These are phyloP conservation scores for Nephrotoma flavescens DNA, from an alignment of 2,888 invertebrate genomes.

Conservation along the genomic window DNA sequence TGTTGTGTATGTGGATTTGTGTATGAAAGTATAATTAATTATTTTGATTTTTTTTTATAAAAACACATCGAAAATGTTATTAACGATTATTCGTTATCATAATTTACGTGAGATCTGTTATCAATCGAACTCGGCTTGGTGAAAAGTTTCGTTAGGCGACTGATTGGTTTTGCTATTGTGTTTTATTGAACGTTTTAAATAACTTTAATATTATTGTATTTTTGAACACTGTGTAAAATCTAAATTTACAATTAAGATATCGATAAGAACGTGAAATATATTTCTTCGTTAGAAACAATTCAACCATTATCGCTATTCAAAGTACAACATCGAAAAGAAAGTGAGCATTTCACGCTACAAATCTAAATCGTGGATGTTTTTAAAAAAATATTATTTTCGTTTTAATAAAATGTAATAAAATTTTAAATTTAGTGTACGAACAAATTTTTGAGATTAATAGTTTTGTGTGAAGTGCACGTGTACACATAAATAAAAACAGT, in stretches of 20 bases:
- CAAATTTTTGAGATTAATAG: not conserved
- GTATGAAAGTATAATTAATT: not conserved
- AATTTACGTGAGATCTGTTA: not conserved
- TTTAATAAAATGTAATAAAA: not conserved
- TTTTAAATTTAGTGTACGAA: not conserved
- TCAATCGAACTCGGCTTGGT: not conserved
- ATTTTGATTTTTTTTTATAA: not conserved
- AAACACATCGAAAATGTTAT: not conserved
- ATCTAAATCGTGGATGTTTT: not conserved
- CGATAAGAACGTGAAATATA: not conserved
- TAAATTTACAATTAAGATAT: not conserved
- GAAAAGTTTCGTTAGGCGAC: not conserved
- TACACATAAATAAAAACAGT: not conserved
- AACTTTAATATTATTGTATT: not conserved
- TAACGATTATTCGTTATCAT: not conserved
- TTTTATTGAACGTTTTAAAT: not conserved
- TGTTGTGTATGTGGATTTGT: not conserved
- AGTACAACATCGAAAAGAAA: not conserved
- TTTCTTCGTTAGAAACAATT: not conserved
- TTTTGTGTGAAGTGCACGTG: not conserved
- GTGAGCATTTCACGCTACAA: not conserved
- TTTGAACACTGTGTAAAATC: not conserved
- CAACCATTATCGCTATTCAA: not conserved
- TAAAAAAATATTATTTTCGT: not conserved
- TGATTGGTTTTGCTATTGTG: not conserved